These are phyloP conservation scores for Hirtodrosophila trivittata DNA, from an alignment of 2,888 invertebrate species.

Conservation along the genomic window DNA sequence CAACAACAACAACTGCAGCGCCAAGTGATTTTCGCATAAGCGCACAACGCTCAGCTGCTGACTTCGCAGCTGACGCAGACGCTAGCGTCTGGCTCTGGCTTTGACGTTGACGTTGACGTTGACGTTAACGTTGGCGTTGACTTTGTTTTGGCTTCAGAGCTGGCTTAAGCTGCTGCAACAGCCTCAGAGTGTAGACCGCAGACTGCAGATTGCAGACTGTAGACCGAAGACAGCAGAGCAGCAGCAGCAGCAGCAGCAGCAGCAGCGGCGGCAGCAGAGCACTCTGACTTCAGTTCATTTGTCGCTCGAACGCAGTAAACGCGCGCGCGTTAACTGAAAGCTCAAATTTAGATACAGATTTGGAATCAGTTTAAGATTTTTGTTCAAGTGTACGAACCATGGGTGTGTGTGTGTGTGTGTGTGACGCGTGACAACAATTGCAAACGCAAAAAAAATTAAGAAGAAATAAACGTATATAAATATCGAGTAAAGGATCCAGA, in stretches of 20 bases:
- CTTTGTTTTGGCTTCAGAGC: constrained; percentile 57
- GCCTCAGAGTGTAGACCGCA: constrained; percentile 31
- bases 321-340: constrained; percentile 47
- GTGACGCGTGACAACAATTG: constrained; percentile 32
- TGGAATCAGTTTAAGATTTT: constrained; percentile 22
- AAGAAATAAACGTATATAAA: not conserved
- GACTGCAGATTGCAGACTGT: constrained; percentile 32
- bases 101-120: constrained; percentile 30
- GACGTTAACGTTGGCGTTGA: constrained; percentile 49
- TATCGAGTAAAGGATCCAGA: constrained; percentile 38
- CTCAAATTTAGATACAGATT: too few relatives aligned
- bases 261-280: constrained; percentile 40
- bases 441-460: constrained; percentile 3
- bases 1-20: constrained; percentile 40
- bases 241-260: constrained; percentile 25
- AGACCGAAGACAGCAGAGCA: constrained; percentile 12
- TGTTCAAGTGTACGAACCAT: constrained; percentile 35
- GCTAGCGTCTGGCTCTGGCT: constrained; percentile 47
- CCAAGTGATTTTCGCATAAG: constrained; percentile 54
- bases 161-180: constrained; percentile 43
- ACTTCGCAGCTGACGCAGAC: constrained; percentile 57
- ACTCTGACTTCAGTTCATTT: constrained; percentile 63
- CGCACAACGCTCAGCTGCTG: constrained; percentile 38
- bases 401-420: constrained; percentile 18
- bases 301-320: constrained; percentile 51